A percentile compares a stretch with the other conserved stretches of the same genome.
phyloP scores from a whole-genome alignment of 2,113 vertebrate species.

The Chamaea fasciata region DNA sequence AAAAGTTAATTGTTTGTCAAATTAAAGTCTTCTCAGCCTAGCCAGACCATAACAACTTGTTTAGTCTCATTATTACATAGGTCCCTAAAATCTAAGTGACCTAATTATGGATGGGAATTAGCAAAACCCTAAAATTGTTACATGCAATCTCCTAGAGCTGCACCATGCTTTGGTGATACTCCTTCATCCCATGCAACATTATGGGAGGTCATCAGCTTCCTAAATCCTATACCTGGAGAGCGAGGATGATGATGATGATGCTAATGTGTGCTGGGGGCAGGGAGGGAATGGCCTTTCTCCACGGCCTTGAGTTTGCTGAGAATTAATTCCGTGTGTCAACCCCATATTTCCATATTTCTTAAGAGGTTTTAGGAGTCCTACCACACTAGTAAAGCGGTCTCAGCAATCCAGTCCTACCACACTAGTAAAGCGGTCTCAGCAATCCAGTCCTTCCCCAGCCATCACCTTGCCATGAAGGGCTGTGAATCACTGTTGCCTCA shows the following conservation, averaged over 20 bases:
- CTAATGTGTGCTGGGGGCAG: no score
- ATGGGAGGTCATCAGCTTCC: background rate
- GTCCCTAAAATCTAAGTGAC: background rate
- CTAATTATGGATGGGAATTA: background rate
- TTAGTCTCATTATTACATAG: background rate
- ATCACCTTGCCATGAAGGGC: background rate
- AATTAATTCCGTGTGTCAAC: background rate
- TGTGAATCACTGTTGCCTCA: background rate
- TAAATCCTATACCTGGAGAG: background rate
- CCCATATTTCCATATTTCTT: background rate
- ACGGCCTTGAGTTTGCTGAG: background rate
- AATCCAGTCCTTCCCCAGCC: background rate
- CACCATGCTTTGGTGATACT: background rate
- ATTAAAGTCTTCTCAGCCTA: background rate
- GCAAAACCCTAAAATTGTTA: background rate
- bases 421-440: background rate
- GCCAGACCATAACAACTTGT: background rate
- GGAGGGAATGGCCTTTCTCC: background rate
- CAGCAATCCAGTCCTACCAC: background rate
- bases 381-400: background rate
- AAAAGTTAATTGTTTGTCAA: background rate
- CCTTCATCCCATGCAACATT: rapidly evolving
- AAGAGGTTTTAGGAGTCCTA: background rate
- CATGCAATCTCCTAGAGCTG: background rate
- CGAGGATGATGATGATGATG: background rate